Percentiles rank a stretch among this genome's conserved stretches.
Evolutionary conservation across 2,113 vertebrate genomes (phyloP).

Genomic region (Ctenomys sociabilis): DNA sequence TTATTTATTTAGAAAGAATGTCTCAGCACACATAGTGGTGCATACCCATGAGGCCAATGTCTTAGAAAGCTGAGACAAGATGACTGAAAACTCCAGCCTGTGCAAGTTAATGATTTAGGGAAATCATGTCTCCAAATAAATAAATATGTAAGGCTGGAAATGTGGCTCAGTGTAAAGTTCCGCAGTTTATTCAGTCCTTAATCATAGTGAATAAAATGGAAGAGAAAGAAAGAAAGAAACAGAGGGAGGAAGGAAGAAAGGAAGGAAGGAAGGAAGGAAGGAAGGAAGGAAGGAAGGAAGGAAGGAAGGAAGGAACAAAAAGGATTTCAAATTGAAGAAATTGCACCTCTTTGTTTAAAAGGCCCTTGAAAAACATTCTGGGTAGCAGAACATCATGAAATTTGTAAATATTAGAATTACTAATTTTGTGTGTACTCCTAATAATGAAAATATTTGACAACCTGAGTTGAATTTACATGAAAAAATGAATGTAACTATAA

Average conservation of each 20-base stretch:
- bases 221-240: too few relatives aligned
- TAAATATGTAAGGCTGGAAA: neutral
- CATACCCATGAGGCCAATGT: neutral
- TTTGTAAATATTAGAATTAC: conserved; percentile 56
- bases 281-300: neutral
- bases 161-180: neutral
- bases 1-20: conserved; percentile 34
- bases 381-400: conserved; percentile 31
- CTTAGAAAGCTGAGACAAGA: neutral
- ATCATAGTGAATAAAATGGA: neutral
- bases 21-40: neutral
- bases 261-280: too few relatives aligned
- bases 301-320: neutral
- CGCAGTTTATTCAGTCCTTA: neutral
- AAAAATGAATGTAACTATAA: conserved; percentile 2
- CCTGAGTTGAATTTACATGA: neutral
- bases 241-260: too few relatives aligned
- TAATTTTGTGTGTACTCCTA: conserved; percentile 14
- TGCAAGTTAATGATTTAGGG: neutral
- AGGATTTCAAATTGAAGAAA: conserved; percentile 4
- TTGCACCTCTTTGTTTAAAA: too few relatives aligned
- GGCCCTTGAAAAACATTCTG: neutral
- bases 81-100: neutral
- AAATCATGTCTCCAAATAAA: neutral
- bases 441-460: conserved; percentile 14